These are phyloP conservation scores for Anas georgica DNA, from an alignment of 2,797 vertebrate genomes.

Conservation along the genomic window DNA sequence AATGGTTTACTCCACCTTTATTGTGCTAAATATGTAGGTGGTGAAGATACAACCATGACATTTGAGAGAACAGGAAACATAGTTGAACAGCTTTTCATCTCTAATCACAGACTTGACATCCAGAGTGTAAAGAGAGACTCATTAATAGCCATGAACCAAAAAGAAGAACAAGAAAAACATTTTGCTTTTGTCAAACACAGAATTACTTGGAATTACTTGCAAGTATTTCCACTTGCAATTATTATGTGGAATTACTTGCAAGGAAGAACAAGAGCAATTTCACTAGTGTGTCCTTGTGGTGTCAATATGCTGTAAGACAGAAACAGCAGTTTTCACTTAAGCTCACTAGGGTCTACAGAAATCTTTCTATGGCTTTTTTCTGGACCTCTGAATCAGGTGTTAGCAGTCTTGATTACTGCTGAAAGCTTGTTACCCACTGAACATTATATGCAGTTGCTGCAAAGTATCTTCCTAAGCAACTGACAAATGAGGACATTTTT, in stretches of 20 bases:
- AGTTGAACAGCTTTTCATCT: background rate
- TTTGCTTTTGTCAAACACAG: background rate
- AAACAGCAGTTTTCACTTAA: background rate
- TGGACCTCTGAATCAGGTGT: background rate
- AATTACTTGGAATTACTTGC: background rate
- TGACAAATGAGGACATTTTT: background rate
- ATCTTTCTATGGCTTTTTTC: background rate
- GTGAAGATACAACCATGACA: background rate
- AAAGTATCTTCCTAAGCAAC: background rate
- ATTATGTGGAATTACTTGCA: background rate
- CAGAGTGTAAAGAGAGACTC: background rate
- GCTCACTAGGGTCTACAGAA: background rate
- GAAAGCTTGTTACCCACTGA: background rate
- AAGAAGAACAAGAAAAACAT: background rate
- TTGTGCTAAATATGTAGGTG: background rate
- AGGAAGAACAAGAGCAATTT: background rate
- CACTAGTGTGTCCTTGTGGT: rapidly evolving
- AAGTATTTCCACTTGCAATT: no score
- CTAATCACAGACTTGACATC: background rate
- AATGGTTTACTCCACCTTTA: background rate
- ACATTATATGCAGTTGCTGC: background rate
- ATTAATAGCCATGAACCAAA: background rate
- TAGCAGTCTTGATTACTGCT: background rate
- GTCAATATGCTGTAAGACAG: background rate
- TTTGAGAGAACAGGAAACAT: background rate